Conservation (phyloP, 2,888 invertebrate species). For the Stictocephala bisonia region DNA sequence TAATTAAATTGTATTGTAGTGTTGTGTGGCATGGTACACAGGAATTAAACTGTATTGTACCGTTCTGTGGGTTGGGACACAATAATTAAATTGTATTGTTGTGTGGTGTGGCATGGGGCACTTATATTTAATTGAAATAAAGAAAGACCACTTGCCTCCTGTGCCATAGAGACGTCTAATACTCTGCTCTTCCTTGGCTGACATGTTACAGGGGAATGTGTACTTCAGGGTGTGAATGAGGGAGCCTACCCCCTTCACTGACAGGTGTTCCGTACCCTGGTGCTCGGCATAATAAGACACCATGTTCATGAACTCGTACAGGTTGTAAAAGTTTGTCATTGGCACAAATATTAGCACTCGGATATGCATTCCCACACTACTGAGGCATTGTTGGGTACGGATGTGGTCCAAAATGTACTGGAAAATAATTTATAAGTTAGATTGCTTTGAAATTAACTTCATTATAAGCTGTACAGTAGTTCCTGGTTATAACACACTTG, state of each 20-base stretch:
- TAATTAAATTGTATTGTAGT: too few species aligned
- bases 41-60: background rate
- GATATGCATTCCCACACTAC: constrained; percentile 75
- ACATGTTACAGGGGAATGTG: constrained; percentile 81
- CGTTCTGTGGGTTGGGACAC: background rate
- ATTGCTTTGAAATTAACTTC: too few species aligned
- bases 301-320: constrained; percentile 87
- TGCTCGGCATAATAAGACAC: constrained; percentile 79
- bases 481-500: too few species aligned
- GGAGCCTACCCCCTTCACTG: constrained; percentile 67
- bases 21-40: too few species aligned
- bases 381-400: constrained; percentile 76
- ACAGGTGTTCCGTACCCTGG: constrained; percentile 62
- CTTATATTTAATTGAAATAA: background rate
- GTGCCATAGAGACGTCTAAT: constrained; percentile 79
- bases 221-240: constrained; percentile 73
- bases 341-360: constrained; percentile 77
- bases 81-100: background rate
- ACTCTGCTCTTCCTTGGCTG: constrained; percentile 70
- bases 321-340: constrained; percentile 81
- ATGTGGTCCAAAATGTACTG: constrained; percentile 79
- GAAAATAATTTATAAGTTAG: constrained; percentile 62
- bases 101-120: background rate
- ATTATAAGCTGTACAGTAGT: too few species aligned
- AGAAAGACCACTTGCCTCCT: constrained; percentile 68